Evolutionary conservation across 1,140 invertebrate species (phyloP), one percentile per base, ranked within the genome.

Genomic region (Olivierus martensii): DNA sequence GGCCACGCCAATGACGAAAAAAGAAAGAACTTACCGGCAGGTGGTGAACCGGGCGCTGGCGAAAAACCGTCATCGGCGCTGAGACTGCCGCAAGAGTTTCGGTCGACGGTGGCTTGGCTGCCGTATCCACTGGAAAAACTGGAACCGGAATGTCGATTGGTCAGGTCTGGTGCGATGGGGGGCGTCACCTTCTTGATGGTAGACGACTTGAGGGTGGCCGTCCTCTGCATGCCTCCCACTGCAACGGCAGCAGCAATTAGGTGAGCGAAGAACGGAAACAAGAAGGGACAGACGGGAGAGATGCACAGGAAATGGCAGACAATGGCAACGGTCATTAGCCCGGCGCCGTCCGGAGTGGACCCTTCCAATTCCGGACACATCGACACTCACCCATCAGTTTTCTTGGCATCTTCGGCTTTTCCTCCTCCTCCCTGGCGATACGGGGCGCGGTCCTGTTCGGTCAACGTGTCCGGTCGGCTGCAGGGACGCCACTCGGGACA

Each of bases 181-280:
- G 84, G 84, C 39, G 83, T 79, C 63, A 87, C 83, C 71, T 84
- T 84, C 71, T 86, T 86, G 52, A 78, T 60, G 22, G 59, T 80
- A 64, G 81, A 81, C 37, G 52, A 49, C 63, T 79, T 77, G 64
- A 77, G 76, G 75, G 79, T 83, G 63, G 76, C 78, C 58, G 76
- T 79, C 73, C 83, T 79, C 67, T 79, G 83, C 80, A 85, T 83
- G 71, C 51, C 53, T 12, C 81, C 80, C 73, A 83, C 81, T 83
- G 72, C 39, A 67, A 62, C 28, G 45, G 35, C 14, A 28, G 28
- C 28, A 28, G 28, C 28, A 28, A 28, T 28, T 28, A 28, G 28
- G 28, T 9, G 28, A 28, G 28, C 28, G 28, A 28, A 28, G 28
- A 28, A 28, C 28, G 28, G 28, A 28, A 28, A 28, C 28, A 28